A percentile compares a stretch with the other conserved stretches of the same genome.
Conservation (phyloP, 2,888 invertebrate species). For the Neoaliturus tenellus region DNA sequence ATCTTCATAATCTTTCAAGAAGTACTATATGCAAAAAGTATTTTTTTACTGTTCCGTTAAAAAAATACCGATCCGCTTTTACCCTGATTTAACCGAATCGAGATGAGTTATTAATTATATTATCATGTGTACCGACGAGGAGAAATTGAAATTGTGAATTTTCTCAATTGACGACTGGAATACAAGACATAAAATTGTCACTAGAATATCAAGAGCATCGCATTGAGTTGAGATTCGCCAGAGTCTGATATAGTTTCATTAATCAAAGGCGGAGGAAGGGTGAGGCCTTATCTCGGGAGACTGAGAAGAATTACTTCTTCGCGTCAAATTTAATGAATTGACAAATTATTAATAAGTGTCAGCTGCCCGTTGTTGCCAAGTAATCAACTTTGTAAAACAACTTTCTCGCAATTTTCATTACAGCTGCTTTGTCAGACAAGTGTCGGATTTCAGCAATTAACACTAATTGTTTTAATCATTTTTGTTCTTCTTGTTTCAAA, state of each 20-base stretch:
- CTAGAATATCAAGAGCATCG: no score
- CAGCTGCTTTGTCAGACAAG: constrained; percentile 14
- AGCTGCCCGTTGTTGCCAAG: constrained; percentile 17
- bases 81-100: no score
- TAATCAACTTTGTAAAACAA: constrained; percentile 26
- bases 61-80: no score
- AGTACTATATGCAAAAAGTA: no score
- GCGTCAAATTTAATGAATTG: constrained; percentile 48
- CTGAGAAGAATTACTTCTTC: constrained; percentile 46
- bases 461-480: neutral
- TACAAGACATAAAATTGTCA: no score
- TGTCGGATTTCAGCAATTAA: constrained; percentile 6
- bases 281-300: constrained; percentile 2
- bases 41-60: no score
- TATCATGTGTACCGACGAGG: no score
- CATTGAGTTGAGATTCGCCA: no score
- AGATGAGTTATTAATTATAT: no score
- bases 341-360: constrained; percentile 56
- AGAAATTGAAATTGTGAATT: no score
- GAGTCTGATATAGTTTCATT: neutral
- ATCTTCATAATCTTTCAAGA: no score
- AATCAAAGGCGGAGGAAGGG: neutral
- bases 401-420: constrained; percentile 28
- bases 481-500: neutral
- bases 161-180: no score